Base-by-base conservation (phyloP, 1,140 invertebrate species). In the Drosophila bocqueti region DNA sequence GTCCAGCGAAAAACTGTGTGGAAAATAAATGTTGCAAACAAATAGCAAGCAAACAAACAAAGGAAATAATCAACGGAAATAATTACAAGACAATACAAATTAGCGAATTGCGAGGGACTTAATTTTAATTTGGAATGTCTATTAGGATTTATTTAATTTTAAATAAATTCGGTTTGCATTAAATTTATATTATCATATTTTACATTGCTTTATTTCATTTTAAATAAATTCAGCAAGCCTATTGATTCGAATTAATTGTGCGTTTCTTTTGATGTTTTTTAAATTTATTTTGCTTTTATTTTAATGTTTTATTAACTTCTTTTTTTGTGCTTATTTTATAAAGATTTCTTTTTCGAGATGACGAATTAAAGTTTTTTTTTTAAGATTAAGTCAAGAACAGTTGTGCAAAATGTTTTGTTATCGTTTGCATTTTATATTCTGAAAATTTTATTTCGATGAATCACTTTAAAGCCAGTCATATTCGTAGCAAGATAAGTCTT, bases 21-120 rank as follows among this genome's bases (percentile, higher is more conserved):
- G 26, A 52, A 49, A 69, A 58, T 67, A 49, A 66, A 58, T 72
- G 49, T 61, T 64, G 68, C 64, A 66, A 77, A 65, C 47, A 49
- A 65, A 76, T 67, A 66, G 24, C 59, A 68, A 31, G 24, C 59
- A 69, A 43, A 68, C 72, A 66, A 64, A 66, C 43, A 83, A 49
- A 26, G 72, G 61, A 50, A 84, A 85, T 74, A 85, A 85, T 81
- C 57, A 62, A 59, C 68, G 84, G 68, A 87, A 87, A 75, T 76
- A 89, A 89, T 87, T 86, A 77, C 72, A 80, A 65, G 43, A 52
- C 10, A 67, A 13, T 59, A 63, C 2, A 55, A 36, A 50, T 57
- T 58, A 54, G 18, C 13, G 4, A 59, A 72, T 58, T 49, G 8
- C 31, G 0, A 34, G 34, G 13, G 21, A 46, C 36, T 50, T 34